Conservation (phyloP, 1,140 invertebrate genomes). For the Antheraea mylitta region DNA sequence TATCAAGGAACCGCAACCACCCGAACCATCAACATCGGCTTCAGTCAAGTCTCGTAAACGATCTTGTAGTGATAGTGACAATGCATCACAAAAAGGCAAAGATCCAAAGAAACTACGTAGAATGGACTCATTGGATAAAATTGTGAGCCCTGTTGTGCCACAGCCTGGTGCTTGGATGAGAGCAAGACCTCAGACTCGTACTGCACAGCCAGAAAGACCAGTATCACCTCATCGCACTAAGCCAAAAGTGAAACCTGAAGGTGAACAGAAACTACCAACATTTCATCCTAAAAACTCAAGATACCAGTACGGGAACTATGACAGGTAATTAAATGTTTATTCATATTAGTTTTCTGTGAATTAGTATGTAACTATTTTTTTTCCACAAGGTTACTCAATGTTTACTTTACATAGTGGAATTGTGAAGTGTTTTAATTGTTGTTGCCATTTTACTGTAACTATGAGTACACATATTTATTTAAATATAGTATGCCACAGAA, state of each 20-base stretch:
- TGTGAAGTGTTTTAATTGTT: too few species aligned
- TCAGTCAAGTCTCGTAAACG: slow-evolving; percentile 59
- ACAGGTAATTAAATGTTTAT: slow-evolving; percentile 79
- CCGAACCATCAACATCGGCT: slow-evolving; percentile 66
- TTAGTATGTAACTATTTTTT: too few species aligned
- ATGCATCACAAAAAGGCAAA: slow-evolving; percentile 68
- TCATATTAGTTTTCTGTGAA: not conserved
- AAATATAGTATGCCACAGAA: too few species aligned
- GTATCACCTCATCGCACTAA: slow-evolving; percentile 58
- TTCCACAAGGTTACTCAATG: too few species aligned
- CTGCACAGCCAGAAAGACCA: slow-evolving; percentile 50
- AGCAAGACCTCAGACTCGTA: slow-evolving; percentile 51
- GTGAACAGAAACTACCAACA: slow-evolving; percentile 80
- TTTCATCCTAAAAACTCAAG: slow-evolving; percentile 87
- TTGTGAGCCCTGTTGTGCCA: slow-evolving; percentile 94
- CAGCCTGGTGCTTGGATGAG: slow-evolving; percentile 90
- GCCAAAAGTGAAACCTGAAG: slow-evolving; percentile 49
- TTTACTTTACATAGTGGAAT: too few species aligned
- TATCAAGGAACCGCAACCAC: slow-evolving; percentile 58
- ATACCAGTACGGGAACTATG: slow-evolving; percentile 98
- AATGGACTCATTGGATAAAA: slow-evolving; percentile 89
- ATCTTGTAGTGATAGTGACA: slow-evolving; percentile 74
- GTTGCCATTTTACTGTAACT: too few species aligned
- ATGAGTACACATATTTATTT: too few species aligned
- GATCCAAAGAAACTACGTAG: slow-evolving; percentile 82